Percentiles rank a stretch among this genome's conserved stretches.
phyloP scores from a whole-genome alignment of 2,888 invertebrate species.

The Dermolepida albohirtum region DNA sequence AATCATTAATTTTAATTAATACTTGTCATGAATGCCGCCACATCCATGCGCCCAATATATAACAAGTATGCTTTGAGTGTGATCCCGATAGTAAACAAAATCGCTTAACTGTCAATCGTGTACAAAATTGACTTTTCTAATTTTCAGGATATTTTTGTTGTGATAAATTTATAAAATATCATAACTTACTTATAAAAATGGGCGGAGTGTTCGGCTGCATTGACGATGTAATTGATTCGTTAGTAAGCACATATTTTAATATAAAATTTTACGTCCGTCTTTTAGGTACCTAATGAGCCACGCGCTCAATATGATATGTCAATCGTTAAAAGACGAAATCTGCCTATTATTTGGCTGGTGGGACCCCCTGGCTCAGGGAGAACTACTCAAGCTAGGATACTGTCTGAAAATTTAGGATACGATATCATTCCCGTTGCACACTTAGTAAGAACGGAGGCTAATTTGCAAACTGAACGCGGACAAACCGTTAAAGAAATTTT shows the following conservation, averaged over 20 bases:
- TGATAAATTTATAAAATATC: slow-evolving; percentile 39
- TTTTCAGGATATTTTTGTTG: slow-evolving; percentile 38
- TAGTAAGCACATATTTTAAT: background rate
- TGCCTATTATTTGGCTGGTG: slow-evolving; percentile 69
- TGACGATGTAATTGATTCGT: slow-evolving; percentile 45
- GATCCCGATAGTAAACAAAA: slow-evolving; percentile 21
- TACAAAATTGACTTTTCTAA: slow-evolving; percentile 37
- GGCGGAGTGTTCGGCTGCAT: slow-evolving; percentile 50
- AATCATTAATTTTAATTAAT: no score
- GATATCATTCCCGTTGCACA: slow-evolving; percentile 59
- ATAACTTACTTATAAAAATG: slow-evolving; percentile 44
- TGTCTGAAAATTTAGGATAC: slow-evolving; percentile 52
- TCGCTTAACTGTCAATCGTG: slow-evolving; percentile 33
- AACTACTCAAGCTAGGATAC: slow-evolving; percentile 52
- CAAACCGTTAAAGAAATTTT: slow-evolving; percentile 67
- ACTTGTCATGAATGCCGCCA: no score
- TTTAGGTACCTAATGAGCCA: slow-evolving; percentile 53
- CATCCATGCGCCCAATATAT: no score
- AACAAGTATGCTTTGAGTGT: slow-evolving; percentile 24
- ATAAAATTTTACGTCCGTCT: background rate
- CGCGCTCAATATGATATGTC: slow-evolving; percentile 60
- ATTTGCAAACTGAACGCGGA: slow-evolving; percentile 67
- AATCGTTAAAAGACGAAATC: slow-evolving; percentile 60
- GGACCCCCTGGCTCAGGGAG: slow-evolving; percentile 60
- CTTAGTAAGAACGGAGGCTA: slow-evolving; percentile 66